Evolutionary conservation across 2,113 vertebrate species (phyloP), one percentile per base, ranked within the genome.

Genomic region (Colistium nudipinnis): DNA sequence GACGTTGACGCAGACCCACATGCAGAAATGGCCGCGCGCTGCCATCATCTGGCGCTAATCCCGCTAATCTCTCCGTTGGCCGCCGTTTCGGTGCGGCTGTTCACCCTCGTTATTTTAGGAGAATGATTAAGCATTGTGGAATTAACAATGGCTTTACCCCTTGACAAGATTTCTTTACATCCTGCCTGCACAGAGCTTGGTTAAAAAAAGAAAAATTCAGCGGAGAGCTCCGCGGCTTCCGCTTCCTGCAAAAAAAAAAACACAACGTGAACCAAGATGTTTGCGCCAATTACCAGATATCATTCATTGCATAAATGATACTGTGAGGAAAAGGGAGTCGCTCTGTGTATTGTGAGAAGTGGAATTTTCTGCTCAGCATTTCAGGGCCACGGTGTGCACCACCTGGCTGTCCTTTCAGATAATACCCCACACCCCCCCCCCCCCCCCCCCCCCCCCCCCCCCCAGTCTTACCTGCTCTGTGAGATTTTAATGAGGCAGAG

Each of bases 131-230:
- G 66, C 72, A 81, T 85, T 86, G 86, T 88, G 74, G 84, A 74
- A 78, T 86, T 81, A 84, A 85, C 90, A 82, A 83, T 76, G 85
- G 83, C 74, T 88, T 87, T 87, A 87, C 83, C 80, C 75, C 69
- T 45, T 74, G 80, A 70, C 57, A 35, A 62, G 72, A 64, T 71
- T 80, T 60, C 75, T 69, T 49, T 67, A 80, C 55, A 70, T 78
- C 68, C 22, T 13, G 52, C 72, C 62, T 80, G 43, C 62, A 65
- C 83, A 82, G 57, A 70, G 36, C 61, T 62, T 56, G 31, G 60
- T 25, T 59, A 55, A 43, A 51, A 49, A 47, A 53, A 36, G 53
- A 51, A 53, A 59, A 22, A 64, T 30, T 70, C 52, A 38, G 16
- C 17, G n/a, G 38, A 52, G 62, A 70, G 55, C 55, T 51, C 35